Evolutionary conservation across 2,888 invertebrate genomes (phyloP).

Genomic region (Tetrapedia diversipes): DNA sequence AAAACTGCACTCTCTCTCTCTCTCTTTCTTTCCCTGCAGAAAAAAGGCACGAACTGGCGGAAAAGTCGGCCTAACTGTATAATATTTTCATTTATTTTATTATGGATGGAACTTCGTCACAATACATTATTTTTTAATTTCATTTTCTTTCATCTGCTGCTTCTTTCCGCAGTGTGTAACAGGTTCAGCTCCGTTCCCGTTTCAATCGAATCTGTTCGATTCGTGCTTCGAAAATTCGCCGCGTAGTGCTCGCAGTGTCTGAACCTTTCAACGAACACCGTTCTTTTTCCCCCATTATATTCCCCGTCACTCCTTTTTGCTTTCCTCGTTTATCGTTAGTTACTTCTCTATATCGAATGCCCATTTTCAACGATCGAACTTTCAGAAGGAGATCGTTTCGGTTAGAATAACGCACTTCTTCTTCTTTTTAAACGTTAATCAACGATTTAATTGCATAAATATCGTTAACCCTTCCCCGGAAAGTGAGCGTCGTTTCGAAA

Average conservation of each 20-base stretch:
- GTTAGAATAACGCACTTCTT: slow-evolving; percentile 42
- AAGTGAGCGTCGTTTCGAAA: background rate
- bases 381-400: slow-evolving; percentile 45
- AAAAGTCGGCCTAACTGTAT: slow-evolving; percentile 83
- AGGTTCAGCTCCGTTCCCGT: slow-evolving; percentile 48
- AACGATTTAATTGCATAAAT: slow-evolving; percentile 34
- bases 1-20: slow-evolving; percentile 73
- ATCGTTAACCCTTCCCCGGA: slow-evolving; percentile 17
- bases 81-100: slow-evolving; percentile 80
- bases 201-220: slow-evolving; percentile 39
- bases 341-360: slow-evolving; percentile 53
- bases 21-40: slow-evolving; percentile 81
- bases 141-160: slow-evolving; percentile 46
- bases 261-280: slow-evolving; percentile 24
- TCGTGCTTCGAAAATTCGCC: slow-evolving; percentile 62
- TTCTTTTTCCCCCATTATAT: slow-evolving; percentile 6
- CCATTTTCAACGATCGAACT: slow-evolving; percentile 60
- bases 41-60: slow-evolving; percentile 83
- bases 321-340: slow-evolving; percentile 18
- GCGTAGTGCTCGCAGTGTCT: slow-evolving; percentile 71
- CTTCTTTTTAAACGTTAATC: slow-evolving; percentile 34
- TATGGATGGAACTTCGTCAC: slow-evolving; percentile 83
- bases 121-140: slow-evolving; percentile 79
- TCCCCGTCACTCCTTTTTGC: slow-evolving; percentile 15
- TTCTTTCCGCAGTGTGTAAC: slow-evolving; percentile 65